A percentile compares a stretch with the other conserved stretches of the same genome.
Evolutionary conservation across 1,140 invertebrate genomes (phyloP).

Genomic region (Neodiprion pinetum): DNA sequence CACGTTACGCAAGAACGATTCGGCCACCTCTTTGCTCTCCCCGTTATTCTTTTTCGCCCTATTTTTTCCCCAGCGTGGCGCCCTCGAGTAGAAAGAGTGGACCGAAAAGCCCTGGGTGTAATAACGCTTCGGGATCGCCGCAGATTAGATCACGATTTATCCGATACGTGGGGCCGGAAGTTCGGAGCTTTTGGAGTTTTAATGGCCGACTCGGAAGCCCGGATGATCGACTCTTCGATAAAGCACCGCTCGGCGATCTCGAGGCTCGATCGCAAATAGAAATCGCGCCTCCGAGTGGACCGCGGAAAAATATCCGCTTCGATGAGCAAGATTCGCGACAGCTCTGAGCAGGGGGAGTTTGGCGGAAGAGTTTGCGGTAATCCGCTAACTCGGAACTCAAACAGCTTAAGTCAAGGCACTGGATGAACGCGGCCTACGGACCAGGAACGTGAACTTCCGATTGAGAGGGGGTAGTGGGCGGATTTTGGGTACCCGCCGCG

Average conservation of each 20-base stretch:
- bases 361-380: conserved; percentile 47
- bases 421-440: neutral
- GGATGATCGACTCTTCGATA: neutral
- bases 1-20: no score
- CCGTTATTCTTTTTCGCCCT: conserved; percentile 14
- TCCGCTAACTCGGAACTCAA: conserved; percentile 57
- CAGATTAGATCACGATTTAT: no score
- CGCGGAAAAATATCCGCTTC: no score
- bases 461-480: conserved; percentile 41
- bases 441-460: conserved; percentile 9
- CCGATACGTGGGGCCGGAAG: no score
- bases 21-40: conserved; percentile 10
- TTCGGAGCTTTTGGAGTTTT: no score
- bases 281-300: no score
- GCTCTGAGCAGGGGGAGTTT: conserved; percentile 27
- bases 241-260: neutral
- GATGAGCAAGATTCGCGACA: conserved; percentile 24
- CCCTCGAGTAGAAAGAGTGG: neutral
- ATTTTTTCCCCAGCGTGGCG: neutral
- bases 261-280: conserved; percentile 9
- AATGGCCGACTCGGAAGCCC: no score
- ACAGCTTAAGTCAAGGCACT: conserved; percentile 54
- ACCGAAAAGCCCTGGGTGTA: neutral
- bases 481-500: conserved; percentile 36
- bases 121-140: no score